Conservation (phyloP, 2,797 vertebrate species). For the Malurus leucopterus region DNA sequence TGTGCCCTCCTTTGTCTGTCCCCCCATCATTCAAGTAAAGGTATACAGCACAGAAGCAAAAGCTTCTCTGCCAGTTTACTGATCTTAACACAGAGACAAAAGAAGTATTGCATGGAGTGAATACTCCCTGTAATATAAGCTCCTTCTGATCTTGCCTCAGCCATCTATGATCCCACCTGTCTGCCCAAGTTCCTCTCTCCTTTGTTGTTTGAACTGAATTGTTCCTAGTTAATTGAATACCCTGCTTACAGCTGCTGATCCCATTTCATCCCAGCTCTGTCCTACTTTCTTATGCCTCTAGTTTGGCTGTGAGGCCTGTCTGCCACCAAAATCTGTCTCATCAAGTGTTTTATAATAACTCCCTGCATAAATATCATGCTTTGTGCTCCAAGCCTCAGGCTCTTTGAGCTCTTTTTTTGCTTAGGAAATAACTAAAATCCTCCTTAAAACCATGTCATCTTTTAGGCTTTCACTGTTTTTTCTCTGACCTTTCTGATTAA, state of each 20-base stretch:
- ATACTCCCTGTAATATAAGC: conserved; percentile 19
- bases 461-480: not conserved
- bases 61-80: not conserved
- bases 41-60: not conserved
- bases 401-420: not conserved
- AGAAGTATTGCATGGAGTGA: not conserved
- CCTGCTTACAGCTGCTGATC: not conserved
- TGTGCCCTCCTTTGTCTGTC: not conserved
- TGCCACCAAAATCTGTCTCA: conserved; percentile 1
- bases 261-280: not conserved
- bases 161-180: not conserved
- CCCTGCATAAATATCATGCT: not conserved
- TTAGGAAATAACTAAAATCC: not conserved
- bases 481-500: not conserved
- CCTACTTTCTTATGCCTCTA: conserved; percentile 18
- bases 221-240: conserved; percentile 29
- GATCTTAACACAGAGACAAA: not conserved
- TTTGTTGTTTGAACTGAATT: not conserved
- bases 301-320: not conserved
- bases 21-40: not conserved
- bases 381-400: not conserved
- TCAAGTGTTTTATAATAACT: not conserved
- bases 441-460: not conserved
- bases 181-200: not conserved
- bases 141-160: not conserved